Base-by-base conservation (phyloP, 2,888 invertebrate genomes). In the Epinotia brunnichana region DNA sequence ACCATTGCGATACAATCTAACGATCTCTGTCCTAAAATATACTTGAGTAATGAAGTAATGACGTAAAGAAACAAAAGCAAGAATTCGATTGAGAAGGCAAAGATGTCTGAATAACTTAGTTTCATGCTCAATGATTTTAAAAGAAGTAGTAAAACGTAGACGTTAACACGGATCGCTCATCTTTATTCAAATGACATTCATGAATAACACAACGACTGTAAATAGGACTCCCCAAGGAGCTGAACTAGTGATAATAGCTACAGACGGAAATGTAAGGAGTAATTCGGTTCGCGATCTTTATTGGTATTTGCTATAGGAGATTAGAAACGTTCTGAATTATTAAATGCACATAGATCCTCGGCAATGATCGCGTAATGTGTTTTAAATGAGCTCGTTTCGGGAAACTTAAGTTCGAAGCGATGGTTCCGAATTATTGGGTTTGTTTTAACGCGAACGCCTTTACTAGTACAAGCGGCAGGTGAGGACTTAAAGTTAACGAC, bases 141-240 rank as follows among this genome's bases (percentile, higher is more conserved):
- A 84, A 84, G 81, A 81, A 83, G 83, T 82, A 81, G 83, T 82
- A 81, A 80, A 79, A 77, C 79, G 79, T 81, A 79, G 81, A 67
- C 61, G 61, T 72, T 72, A 77, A 76, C 77, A 81, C 74, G 77
- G 75, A 80, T 87, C 82, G 81, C 87, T 90, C 90, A 91, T 91
- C 89, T 90, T 89, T 91, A 92, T 91, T 91, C 91, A 91, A 85
- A 85, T 81, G 76, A 77, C 80, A 82, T 87, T 88, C 90, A 91
- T 91, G 90, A 91, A 92, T 91, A 90, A 89, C 87, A 86, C 87
- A 89, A 86, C 80, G 82, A 81, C 82, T 83, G 86, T 88, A 88
- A 90, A 88, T 87, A 90, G 86, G 86, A 83, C 80, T 86, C 88
- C 83, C 85, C 39, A 74, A 83, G 80, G 89, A 80, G 77, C 78